These are phyloP conservation scores for Hemiscyllium ocellatum DNA, from an alignment of 2,113 vertebrate genomes.

Conservation along the genomic window DNA sequence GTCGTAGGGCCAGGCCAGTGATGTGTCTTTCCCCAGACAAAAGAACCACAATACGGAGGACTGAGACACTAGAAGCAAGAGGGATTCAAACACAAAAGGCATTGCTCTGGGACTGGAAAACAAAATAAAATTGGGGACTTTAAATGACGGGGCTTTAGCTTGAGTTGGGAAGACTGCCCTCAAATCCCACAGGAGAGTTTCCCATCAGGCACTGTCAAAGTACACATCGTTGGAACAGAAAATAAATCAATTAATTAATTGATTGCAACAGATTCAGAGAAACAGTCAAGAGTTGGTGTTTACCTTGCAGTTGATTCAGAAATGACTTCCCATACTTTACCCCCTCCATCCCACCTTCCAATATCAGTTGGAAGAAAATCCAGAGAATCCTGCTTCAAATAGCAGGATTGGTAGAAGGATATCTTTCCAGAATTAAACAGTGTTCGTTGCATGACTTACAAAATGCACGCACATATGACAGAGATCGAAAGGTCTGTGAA, in stretches of 20 bases:
- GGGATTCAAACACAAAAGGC: not conserved
- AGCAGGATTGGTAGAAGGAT: not conserved
- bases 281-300: not conserved
- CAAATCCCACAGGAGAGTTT: not conserved
- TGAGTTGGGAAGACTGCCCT: not conserved
- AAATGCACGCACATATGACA: not conserved
- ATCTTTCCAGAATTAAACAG: not conserved
- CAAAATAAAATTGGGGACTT: not conserved
- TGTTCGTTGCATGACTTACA: not conserved
- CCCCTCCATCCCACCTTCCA: not conserved
- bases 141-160: not conserved
- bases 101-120: not conserved
- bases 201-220: not conserved
- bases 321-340: not conserved
- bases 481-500: not conserved
- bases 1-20: slow-evolving; percentile 63
- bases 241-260: not conserved
- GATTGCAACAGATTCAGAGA: not conserved
- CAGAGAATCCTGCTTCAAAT: not conserved
- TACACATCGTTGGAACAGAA: not conserved
- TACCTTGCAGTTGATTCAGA: not conserved
- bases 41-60: not conserved
- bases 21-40: slow-evolving; percentile 47
- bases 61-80: not conserved
- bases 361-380: not conserved